These are phyloP conservation scores for Gallinago nigripennis DNA, from an alignment of 2,797 vertebrate species.

Conservation along the genomic window DNA sequence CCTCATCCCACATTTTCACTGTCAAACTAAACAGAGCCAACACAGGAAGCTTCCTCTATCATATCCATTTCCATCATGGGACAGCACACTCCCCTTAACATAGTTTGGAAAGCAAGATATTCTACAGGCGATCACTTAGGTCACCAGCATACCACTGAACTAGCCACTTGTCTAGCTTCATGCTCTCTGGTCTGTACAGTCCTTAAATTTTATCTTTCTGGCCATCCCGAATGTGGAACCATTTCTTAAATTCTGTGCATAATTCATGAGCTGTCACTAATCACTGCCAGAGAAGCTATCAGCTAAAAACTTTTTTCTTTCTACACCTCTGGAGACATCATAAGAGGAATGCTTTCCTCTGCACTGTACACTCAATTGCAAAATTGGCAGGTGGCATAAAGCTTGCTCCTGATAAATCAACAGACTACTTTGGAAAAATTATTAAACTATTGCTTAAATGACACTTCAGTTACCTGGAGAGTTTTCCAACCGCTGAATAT, in stretches of 20 bases:
- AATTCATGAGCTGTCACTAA: not conserved
- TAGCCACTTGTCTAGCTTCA: not conserved
- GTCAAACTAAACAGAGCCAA: not conserved
- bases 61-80: not conserved
- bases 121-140: not conserved
- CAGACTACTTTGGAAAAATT: slow-evolving; percentile 11
- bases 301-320: not conserved
- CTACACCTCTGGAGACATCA: not conserved
- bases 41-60: not conserved
- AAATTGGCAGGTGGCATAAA: not conserved
- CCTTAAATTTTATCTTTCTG: not conserved
- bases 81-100: not conserved
- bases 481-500: slow-evolving; percentile 97
- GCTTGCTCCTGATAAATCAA: not conserved
- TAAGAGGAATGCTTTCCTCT: not conserved
- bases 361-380: not conserved
- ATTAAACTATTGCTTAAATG: not conserved
- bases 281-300: not conserved
- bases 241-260: not conserved
- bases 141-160: not conserved
- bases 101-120: not conserved
- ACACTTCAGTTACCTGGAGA: slow-evolving; percentile 86
- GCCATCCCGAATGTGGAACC: not conserved
- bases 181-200: not conserved
- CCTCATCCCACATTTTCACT: not conserved